Conservation (phyloP, 2,113 vertebrate species). For the Varanus komodoensis region DNA sequence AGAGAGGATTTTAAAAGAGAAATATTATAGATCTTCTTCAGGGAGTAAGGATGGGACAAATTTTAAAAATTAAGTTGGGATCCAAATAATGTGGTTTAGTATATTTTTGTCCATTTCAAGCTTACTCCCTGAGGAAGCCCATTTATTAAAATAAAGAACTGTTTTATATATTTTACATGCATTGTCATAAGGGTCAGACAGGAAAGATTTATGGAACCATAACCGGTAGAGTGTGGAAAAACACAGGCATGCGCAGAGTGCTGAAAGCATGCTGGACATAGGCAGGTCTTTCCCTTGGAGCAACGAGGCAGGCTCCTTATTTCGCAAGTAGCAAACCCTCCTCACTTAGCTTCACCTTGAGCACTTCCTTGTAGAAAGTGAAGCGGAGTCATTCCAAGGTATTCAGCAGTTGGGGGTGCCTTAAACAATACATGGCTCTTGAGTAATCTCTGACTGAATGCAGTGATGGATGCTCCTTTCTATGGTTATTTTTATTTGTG, state of each 20-base stretch:
- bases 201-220: conserved; percentile 19
- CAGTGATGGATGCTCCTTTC: conserved; percentile 57
- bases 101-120: conserved; percentile 49
- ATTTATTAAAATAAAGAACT: conserved; percentile 33
- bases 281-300: conserved; percentile 51
- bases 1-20: conserved; percentile 39
- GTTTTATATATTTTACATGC: conserved; percentile 31
- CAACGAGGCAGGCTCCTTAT: conserved; percentile 3
- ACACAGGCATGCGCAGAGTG: background rate
- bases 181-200: conserved; percentile 42
- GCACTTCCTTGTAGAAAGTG: conserved; percentile 32
- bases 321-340: conserved; percentile 43
- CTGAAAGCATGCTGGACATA: conserved; percentile 42
- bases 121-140: conserved; percentile 53
- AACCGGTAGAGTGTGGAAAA: background rate
- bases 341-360: conserved; percentile 19
- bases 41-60: conserved; percentile 1
- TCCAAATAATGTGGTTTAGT: conserved; percentile 24
- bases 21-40: conserved; percentile 43
- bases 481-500: conserved; percentile 50
- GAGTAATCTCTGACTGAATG: conserved; percentile 63
- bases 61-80: background rate
- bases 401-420: conserved; percentile 34
- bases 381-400: conserved; percentile 42
- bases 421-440: conserved; percentile 59